A percentile compares a stretch with the other conserved stretches of the same genome.
Evolutionary conservation across 2,888 invertebrate species (phyloP).

Genomic region (Autographa gamma): DNA sequence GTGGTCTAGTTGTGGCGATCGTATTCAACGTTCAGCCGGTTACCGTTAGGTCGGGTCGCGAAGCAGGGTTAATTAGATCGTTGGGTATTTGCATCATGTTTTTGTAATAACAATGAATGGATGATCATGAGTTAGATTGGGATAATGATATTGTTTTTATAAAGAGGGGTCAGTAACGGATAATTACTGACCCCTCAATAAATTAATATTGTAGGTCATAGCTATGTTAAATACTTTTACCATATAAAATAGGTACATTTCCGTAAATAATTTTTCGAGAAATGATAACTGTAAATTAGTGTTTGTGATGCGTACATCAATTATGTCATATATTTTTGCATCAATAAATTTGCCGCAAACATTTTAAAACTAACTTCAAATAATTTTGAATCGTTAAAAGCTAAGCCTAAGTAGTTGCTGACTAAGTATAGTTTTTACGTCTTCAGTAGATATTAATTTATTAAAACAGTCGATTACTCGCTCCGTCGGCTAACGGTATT

Average conservation of each 20-base stretch:
- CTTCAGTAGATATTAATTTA: neutral
- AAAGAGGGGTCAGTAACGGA: neutral
- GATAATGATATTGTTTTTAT: neutral
- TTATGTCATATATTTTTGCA: too few species aligned
- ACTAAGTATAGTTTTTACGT: too few species aligned
- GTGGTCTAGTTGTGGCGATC: constrained; percentile 77
- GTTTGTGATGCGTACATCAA: too few species aligned
- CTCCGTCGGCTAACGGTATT: constrained; percentile 61
- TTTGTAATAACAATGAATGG: constrained; percentile 8
- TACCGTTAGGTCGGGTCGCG: constrained; percentile 65
- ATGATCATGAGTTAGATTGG: neutral
- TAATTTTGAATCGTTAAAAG: too few species aligned
- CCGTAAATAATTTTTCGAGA: too few species aligned
- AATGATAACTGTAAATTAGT: too few species aligned
- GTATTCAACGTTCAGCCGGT: constrained; percentile 57
- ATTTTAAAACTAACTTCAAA: too few species aligned
- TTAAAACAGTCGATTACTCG: constrained; percentile 31
- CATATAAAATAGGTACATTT: too few species aligned
- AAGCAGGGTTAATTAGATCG: constrained; percentile 53
- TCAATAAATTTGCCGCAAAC: too few species aligned
- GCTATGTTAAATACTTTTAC: constrained; percentile 14
- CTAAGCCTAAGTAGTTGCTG: too few species aligned
- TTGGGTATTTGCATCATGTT: constrained; percentile 41
- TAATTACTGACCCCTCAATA: neutral
- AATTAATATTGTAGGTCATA: neutral